Base-by-base conservation (phyloP, 1,140 invertebrate genomes). In the Leptinotarsa lineolata region DNA sequence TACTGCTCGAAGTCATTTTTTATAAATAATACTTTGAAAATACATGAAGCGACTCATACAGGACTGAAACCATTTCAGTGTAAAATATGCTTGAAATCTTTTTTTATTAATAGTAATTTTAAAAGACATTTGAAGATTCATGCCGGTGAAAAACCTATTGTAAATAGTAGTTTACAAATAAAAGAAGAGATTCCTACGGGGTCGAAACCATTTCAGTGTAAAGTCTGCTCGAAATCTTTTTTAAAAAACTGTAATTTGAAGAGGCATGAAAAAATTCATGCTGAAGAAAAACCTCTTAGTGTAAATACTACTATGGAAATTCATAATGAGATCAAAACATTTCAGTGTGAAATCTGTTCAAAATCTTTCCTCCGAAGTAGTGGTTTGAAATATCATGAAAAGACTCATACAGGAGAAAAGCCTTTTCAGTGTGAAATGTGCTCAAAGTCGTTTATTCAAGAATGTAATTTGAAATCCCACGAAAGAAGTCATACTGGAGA, bases 361-460 rank as follows among this genome's bases (percentile, higher is more conserved):
- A 89, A 92, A 74, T 85, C 88, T 11, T 93, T 92, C 78, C 90
- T 90, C 16, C 89, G 81, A 84, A 70, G 70, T 5, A 69, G 64
- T 16, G 78, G 66, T 30, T 75, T 91, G 11, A 90, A 88, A 65
- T 88, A 90, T 77, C 60, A 63, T 21, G 60, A 63, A 21, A 63
- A 18, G 60, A 20, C 20, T 13, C 60, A 63, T 63, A 22, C 20
- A 63, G 60, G 60, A 21, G 15, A 22, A 13, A 54, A 54, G 2
- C 48, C 48, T n/a, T 54, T 54, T 18, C 15, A 54, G 2, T 63
- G 60, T 21, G 18, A 63, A n/a, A 24, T 21, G 2, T 63, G 60
- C 20, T 24, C 22, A 24, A 63, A 63, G 20, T 63, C 60, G 60
- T 63, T 63, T 20, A 18, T 16, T 12, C 20, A n/a, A 63, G 20